These are phyloP conservation scores for Hydractinia echinata DNA, from an alignment of 30 jellyfish, hydroid and myxozoan genomes.

Conservation along the genomic window DNA sequence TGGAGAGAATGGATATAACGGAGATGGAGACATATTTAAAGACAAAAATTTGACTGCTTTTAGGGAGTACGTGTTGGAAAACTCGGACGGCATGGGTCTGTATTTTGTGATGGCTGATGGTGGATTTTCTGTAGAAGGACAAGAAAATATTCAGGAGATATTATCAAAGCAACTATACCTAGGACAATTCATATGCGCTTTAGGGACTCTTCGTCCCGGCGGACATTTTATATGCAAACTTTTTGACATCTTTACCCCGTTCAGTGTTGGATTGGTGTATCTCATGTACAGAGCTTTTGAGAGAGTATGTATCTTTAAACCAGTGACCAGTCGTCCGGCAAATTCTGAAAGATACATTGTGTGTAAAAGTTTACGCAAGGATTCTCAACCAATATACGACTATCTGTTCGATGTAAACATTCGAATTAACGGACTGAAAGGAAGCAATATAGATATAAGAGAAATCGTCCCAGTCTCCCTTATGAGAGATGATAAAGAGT, in stretches of 20 bases:
- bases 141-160: constrained; percentile 90
- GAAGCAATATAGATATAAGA: constrained; percentile 45
- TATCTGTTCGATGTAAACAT: constrained; percentile 67
- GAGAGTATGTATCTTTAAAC: constrained; percentile 71
- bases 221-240: constrained; percentile 93
- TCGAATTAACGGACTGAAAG: constrained; percentile 51
- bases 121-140: constrained; percentile 97
- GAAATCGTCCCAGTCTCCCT: constrained; percentile 66
- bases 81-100: constrained; percentile 66
- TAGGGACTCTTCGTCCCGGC: constrained; percentile 76
- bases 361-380: constrained; percentile 53
- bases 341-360: constrained; percentile 87
- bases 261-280: constrained; percentile 87
- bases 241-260: constrained; percentile 84
- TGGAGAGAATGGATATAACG: constrained; percentile 89
- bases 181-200: constrained; percentile 91
- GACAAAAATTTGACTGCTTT: constrained; percentile 76
- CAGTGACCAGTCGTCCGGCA: constrained; percentile 95
- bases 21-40: constrained; percentile 89
- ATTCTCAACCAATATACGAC: constrained; percentile 53
- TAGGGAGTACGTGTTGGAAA: constrained; percentile 62
- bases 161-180: constrained; percentile 84
- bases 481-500: constrained; percentile 42
- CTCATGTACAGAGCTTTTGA: constrained; percentile 71
- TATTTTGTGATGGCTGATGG: constrained; percentile 99